Conservation (phyloP, 2,113 vertebrate genomes). For the Ginglymostoma cirratum region DNA sequence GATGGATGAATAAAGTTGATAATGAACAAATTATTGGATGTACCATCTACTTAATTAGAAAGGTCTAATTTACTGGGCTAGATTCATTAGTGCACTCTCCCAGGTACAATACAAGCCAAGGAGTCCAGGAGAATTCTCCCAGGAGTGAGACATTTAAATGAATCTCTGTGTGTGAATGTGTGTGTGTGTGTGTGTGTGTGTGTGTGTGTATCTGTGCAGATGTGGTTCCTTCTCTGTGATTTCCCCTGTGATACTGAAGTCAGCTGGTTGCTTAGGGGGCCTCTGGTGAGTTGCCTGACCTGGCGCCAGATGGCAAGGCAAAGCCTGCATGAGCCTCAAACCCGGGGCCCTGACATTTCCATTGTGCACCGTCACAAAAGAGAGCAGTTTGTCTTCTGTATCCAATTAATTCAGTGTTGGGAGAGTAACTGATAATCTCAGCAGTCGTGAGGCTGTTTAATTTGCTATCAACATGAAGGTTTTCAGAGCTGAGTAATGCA, state of each 20-base stretch:
- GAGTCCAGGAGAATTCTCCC: constrained; percentile 34
- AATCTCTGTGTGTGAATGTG: constrained; percentile 7
- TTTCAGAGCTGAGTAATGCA: neutral
- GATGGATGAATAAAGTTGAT: constrained; percentile 19
- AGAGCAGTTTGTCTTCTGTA: constrained; percentile 30
- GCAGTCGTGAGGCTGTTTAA: constrained; percentile 25
- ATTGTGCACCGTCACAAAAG: constrained; percentile 48
- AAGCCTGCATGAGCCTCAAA: constrained; percentile 46
- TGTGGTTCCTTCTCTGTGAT: constrained; percentile 47
- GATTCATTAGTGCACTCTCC: constrained; percentile 19
- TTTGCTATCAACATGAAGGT: neutral
- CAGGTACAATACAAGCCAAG: neutral
- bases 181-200: neutral
- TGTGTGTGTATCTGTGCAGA: constrained; percentile 38
- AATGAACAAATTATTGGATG: constrained; percentile 30
- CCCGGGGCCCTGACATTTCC: constrained; percentile 43
- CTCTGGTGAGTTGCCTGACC: constrained; percentile 49
- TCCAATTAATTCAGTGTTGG: constrained; percentile 35
- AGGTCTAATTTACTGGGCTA: constrained; percentile 32
- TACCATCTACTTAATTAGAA: constrained; percentile 34
- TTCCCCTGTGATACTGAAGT: constrained; percentile 52
- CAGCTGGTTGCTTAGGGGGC: constrained; percentile 56
- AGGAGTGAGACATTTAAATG: constrained; percentile 34
- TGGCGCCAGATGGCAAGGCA: constrained; percentile 56
- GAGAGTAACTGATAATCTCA: constrained; percentile 32